A percentile compares a stretch with the other conserved stretches of the same genome.
phyloP scores from a whole-genome alignment of 1,140 invertebrate genomes.

The Brachionus paranguensis region DNA sequence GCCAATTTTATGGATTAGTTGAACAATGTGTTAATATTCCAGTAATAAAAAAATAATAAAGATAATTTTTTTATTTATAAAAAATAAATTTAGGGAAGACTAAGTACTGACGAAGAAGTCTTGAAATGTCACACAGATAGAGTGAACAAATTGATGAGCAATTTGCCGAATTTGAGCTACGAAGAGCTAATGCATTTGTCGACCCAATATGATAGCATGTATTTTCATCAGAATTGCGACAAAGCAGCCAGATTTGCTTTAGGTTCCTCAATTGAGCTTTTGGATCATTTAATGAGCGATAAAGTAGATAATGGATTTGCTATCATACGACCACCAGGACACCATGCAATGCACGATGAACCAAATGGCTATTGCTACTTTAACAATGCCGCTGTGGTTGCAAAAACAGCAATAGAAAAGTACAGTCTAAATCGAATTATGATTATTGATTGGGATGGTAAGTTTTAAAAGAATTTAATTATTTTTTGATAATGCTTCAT shows the following conservation, averaged over 20 bases:
- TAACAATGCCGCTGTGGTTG: constrained; percentile 90
- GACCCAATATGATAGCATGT: constrained; percentile 75
- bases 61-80: background rate
- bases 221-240: constrained; percentile 70
- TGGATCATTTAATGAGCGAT: constrained; percentile 65
- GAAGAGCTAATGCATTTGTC: constrained; percentile 63
- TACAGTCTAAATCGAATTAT: constrained; percentile 63
- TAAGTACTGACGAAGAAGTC: constrained; percentile 68
- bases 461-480: constrained; percentile 47
- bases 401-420: constrained; percentile 68
- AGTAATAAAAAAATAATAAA: constrained; percentile 50
- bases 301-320: constrained; percentile 53
- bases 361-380: constrained; percentile 89
- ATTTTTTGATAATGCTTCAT: background rate
- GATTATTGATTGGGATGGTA: constrained; percentile 91
- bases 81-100: constrained; percentile 54
- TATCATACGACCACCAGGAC: constrained; percentile 73
- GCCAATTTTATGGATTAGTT: constrained; percentile 66
- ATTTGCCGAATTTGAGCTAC: constrained; percentile 58
- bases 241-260: constrained; percentile 64
- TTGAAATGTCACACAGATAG: constrained; percentile 58
- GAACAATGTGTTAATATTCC: constrained; percentile 59
- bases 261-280: constrained; percentile 73
- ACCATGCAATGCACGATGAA: constrained; percentile 85
- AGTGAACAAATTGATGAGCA: constrained; percentile 64